These are phyloP conservation scores for Ornithoptera alexandrae DNA, from an alignment of 2,888 invertebrate species.

Conservation along the genomic window DNA sequence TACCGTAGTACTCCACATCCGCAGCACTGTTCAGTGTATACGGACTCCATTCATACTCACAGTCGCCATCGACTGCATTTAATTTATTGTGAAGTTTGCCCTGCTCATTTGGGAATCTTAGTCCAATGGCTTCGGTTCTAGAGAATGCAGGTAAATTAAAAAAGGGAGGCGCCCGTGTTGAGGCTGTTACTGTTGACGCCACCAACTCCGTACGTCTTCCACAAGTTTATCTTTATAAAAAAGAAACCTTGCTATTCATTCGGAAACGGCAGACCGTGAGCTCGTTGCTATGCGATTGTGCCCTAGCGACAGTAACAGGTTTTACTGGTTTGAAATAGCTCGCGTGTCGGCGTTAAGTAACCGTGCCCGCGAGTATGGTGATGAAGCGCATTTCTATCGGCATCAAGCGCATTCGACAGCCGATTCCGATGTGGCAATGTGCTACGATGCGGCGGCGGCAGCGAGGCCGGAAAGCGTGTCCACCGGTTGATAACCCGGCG, in stretches of 20 bases:
- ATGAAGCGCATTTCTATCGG: constrained; percentile 10
- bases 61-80: too few relatives aligned
- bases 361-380: constrained; percentile 9
- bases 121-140: constrained; percentile 72
- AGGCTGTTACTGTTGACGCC: constrained; percentile 73
- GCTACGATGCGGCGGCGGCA: constrained; percentile 25
- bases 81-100: constrained; percentile 37
- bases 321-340: constrained; percentile 25
- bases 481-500: constrained; percentile 66
- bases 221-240: constrained; percentile 46
- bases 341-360: constrained; percentile 32
- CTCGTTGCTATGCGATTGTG: constrained; percentile 27
- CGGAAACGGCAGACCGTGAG: constrained; percentile 11
- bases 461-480: constrained; percentile 67
- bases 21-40: constrained; percentile 44
- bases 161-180: constrained; percentile 76
- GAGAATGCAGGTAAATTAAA: constrained; percentile 76
- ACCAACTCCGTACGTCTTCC: constrained; percentile 79
- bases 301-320: constrained; percentile 30
- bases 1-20: constrained; percentile 55
- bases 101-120: constrained; percentile 78
- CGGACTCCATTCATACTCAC: constrained; percentile 54
- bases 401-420: constrained; percentile 47
- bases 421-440: constrained; percentile 57
- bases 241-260: constrained; percentile 8